These are phyloP conservation scores for Papilio helenus DNA, from an alignment of 1,140 invertebrate genomes.

Conservation along the genomic window DNA sequence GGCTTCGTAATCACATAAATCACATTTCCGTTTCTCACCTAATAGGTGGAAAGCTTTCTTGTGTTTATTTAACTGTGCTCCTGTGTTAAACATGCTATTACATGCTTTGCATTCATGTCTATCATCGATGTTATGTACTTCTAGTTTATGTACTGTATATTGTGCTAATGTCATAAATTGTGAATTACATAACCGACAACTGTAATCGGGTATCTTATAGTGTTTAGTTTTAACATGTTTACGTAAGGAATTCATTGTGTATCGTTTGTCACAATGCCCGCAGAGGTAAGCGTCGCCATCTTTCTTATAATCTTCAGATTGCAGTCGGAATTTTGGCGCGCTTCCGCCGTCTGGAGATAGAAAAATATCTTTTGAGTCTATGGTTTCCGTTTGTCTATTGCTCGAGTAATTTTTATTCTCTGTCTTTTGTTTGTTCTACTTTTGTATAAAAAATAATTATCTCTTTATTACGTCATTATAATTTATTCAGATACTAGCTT, in stretches of 20 bases:
- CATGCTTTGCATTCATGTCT: conserved; percentile 71
- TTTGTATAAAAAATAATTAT: too few relatives aligned
- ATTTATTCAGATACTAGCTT: too few relatives aligned
- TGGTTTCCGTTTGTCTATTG: too few relatives aligned
- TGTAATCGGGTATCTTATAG: conserved; percentile 59
- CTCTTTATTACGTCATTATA: too few relatives aligned
- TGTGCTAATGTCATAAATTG: conserved; percentile 65
- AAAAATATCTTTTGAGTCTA: conserved; percentile 48
- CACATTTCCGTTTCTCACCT: conserved; percentile 65
- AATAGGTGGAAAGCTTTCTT: conserved; percentile 72
- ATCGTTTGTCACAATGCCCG: conserved; percentile 59
- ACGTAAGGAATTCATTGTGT: conserved; percentile 54
- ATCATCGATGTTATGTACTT: conserved; percentile 66
- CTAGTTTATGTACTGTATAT: conserved; percentile 62
- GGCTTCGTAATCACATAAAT: conserved; percentile 69
- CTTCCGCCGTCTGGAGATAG: conserved; percentile 51
- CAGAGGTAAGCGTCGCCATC: conserved; percentile 55
- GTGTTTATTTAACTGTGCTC: conserved; percentile 62
- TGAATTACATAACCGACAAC: conserved; percentile 57
- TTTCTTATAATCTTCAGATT: conserved; percentile 58
- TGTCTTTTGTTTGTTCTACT: too few relatives aligned
- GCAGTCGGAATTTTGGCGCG: conserved; percentile 54
- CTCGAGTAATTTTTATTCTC: too few relatives aligned
- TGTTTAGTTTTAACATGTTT: conserved; percentile 67
- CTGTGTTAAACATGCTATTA: conserved; percentile 65